Conservation (phyloP, 1,140 invertebrate species). For the Drosophila takahashii region DNA sequence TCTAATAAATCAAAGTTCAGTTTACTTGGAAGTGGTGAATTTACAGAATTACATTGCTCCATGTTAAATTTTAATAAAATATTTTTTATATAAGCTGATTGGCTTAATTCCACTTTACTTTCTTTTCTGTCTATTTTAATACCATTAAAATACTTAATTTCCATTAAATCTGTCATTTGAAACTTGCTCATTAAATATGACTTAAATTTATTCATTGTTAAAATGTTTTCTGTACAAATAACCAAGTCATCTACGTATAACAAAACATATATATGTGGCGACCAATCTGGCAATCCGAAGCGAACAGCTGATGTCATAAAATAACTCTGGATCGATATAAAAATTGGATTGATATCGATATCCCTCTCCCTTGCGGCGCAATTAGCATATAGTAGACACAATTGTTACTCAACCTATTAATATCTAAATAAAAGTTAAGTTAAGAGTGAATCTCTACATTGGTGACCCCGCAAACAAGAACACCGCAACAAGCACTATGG, state of each 20-base stretch:
- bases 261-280: conserved; percentile 1
- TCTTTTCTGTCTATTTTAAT: not conserved
- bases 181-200: not conserved
- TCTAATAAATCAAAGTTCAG: not conserved
- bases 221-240: not conserved
- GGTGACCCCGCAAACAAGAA: no score
- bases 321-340: no score
- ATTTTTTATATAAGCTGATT: not conserved
- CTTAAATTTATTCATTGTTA: conserved; percentile 2
- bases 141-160: conserved; percentile 1
- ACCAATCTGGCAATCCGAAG: no score
- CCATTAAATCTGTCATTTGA: conserved; percentile 6
- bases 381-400: no score
- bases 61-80: not conserved
- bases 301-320: no score
- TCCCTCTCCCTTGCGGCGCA: no score
- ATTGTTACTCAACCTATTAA: no score
- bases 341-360: no score
- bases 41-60: not conserved
- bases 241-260: conserved; percentile 8
- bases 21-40: not conserved
- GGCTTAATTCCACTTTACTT: not conserved
- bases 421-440: no score
- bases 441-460: no score
- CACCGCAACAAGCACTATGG: no score